Base-by-base conservation (phyloP, 2,888 invertebrate genomes). In the Phortica magna region DNA sequence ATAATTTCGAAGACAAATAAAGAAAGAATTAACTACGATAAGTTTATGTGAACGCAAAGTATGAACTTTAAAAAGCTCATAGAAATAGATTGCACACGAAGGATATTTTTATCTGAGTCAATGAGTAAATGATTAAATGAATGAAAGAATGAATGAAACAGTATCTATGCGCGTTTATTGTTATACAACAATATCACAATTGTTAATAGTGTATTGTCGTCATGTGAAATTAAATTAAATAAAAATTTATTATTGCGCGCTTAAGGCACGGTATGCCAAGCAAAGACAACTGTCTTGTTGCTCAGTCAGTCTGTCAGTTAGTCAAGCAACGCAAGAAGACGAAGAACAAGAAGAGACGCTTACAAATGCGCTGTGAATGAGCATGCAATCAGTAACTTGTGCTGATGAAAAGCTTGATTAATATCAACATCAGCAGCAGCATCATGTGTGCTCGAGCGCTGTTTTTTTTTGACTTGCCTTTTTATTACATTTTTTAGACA, bases 201-300 rank as follows among this genome's bases (percentile, higher is more conserved):
- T 71, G 55, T 39, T 48, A 7, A 86, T 86, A 83, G 84, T 79
- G 79, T 78, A 82, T 83, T 82, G 82, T 82, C 82, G 80, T 84
- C 82, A 79, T 75, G 76, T 76, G 82, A 68, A 84, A 88, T 80
- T 86, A 87, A 88, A 88, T 87, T 88, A 85, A 85, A 85, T 85
- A 86, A 85, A 85, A 82, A 80, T 82, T 88, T 86, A 85, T 82
- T 85, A 83, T 81, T 82, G 84, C 85, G 82, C 72, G 19, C 43
- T 86, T 88, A 9, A 48, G 48, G 10, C 48, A 48, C 31, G 31
- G 31, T 31, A 4, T 31, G 31, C 31, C 31, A 31, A 31, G 31
- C 31, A 31, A 31, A n/a, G n/a, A n/a, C n/a, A n/a, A n/a, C n/a
- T n/a, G n/a, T n/a, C n/a, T n/a, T n/a, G n/a, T n/a, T n/a, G 31